A percentile compares a stretch with the other conserved stretches of the same genome.
Conservation (phyloP, 64 coral and sea anemone species). For the Pocillopora damicornis region DNA sequence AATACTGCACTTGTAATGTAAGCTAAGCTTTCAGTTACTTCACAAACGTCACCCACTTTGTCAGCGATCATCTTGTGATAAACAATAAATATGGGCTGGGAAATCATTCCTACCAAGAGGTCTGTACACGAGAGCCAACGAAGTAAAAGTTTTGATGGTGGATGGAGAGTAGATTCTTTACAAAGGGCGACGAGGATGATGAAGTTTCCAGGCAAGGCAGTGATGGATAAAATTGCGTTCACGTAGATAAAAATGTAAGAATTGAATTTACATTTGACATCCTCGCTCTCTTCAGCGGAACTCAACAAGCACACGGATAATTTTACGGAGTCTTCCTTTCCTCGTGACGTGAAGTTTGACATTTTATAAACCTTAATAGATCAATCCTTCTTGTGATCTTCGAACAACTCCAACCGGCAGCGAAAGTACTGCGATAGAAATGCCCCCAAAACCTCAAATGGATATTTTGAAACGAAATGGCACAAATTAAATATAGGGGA, state of each 20-base stretch:
- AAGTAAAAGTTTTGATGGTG: slow-evolving; percentile 40
- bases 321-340: not conserved
- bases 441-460: too few species aligned
- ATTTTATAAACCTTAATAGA: not conserved
- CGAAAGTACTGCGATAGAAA: too few species aligned
- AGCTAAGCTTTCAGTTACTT: not conserved
- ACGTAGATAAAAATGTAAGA: not conserved
- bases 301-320: too few species aligned
- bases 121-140: slow-evolving; percentile 39
- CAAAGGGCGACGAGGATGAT: slow-evolving; percentile 43
- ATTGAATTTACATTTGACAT: not conserved
- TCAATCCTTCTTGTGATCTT: too few species aligned
- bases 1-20: not conserved
- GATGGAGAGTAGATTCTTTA: slow-evolving; percentile 22
- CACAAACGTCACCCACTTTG: not conserved
- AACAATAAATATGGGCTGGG: slow-evolving; percentile 33
- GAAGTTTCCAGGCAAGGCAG: slow-evolving; percentile 21
- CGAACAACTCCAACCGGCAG: too few species aligned
- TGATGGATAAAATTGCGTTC: slow-evolving; percentile 1
- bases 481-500: too few species aligned
- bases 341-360: not conserved
- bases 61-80: not conserved
- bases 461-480: too few species aligned
- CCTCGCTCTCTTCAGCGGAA: not conserved
- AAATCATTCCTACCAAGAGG: slow-evolving; percentile 44